Conservation (phyloP, 2,113 vertebrate species). For the Aix galericulata region DNA sequence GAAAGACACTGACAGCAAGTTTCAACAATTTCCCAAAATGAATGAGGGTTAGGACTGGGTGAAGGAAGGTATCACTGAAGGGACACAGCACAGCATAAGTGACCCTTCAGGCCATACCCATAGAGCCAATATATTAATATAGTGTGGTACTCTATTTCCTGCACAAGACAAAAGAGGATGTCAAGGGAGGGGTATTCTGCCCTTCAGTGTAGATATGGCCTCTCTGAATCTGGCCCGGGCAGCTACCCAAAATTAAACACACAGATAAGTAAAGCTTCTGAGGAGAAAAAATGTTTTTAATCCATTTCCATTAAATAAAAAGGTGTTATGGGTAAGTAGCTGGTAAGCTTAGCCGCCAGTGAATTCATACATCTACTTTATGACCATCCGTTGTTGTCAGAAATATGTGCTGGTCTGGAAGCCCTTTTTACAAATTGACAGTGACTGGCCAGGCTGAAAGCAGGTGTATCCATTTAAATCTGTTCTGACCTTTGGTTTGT, state of each 20-base stretch:
- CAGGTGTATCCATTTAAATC: neutral
- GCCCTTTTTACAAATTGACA: neutral
- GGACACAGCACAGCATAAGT: neutral
- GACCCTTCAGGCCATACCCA: neutral
- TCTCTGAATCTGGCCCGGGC: neutral
- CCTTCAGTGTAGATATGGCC: neutral
- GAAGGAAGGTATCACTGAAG: neutral
- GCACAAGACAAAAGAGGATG: neutral
- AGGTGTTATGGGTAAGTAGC: neutral
- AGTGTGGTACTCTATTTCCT: neutral
- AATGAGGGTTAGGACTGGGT: neutral
- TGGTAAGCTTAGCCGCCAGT: neutral
- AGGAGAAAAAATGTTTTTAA: neutral
- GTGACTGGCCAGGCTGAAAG: conserved; percentile 23
- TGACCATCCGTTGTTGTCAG: neutral
- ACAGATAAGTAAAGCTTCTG: neutral
- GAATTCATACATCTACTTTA: neutral
- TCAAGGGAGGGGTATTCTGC: neutral
- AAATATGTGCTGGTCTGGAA: neutral
- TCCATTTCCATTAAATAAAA: neutral
- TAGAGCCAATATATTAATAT: neutral
- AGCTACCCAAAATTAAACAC: neutral
- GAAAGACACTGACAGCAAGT: conserved; percentile 10
- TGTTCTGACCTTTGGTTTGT: conserved; percentile 15
- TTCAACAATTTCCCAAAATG: neutral